Base-by-base conservation (phyloP, 2,113 vertebrate genomes). In the Ariopsis seemanni region DNA sequence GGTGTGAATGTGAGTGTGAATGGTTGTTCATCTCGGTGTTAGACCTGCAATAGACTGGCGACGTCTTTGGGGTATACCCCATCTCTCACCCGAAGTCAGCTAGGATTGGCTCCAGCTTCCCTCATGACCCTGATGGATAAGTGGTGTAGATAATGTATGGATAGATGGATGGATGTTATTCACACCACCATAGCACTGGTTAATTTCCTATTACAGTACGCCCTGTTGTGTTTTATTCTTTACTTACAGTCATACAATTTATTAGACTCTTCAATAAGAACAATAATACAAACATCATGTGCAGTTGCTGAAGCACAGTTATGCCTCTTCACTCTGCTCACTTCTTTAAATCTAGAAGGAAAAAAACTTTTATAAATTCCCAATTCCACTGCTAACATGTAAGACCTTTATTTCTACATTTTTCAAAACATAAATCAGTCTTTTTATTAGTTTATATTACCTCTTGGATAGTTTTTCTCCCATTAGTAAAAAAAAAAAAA, bases 401-500 rank as follows among this genome's bases (percentile, higher is more conserved):
- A 58, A 58, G 57, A 18, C 12, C 9, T 62, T 25, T 62, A 25
- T 62, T 62, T 62, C 60, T 22, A 62, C 18, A 62, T 62, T 63
- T 63, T 25, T 63, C 22, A 3, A 63, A 63, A 63, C 22, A 62
- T 20, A 67, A 27, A 67, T 6, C 65, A 14, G n/a, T 69, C n/a
- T 69, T 69, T 6, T 63, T 15, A 69, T 30, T 15, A 8, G 69
- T 42, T 6, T 72, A 20, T 72, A 42, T 72, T 42, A 42, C 69
- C 34, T 30, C 15, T 42, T 42, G 17, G 34, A 18, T 15, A 72
- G 34, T 18, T 42, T 72, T 30, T 69, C 67, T 69, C 69, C 34
- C 69, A 48, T 27, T n/a, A 30, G 11, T 67, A 62, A 82, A 65
- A 83, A 72, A 86, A 82, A 65, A 83, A 72, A 86, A 83, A 72